Evolutionary conservation across 2,113 vertebrate genomes (phyloP).

Genomic region (Dasyornis broadbenti): DNA sequence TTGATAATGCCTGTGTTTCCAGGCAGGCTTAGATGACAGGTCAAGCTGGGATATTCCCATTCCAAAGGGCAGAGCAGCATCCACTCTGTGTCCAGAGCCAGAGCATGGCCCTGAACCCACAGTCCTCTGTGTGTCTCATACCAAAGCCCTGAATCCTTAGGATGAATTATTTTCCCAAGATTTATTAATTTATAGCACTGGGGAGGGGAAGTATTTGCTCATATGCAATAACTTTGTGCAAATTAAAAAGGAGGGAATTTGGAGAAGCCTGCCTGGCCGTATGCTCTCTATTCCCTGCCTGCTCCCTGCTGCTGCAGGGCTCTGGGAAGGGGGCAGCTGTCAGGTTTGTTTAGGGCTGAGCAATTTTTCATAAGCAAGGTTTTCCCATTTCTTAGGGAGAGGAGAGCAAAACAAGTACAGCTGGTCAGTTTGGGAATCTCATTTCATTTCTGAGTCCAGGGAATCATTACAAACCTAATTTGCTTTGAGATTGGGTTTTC

Average conservation of each 20-base stretch:
- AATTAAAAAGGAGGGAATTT: background rate
- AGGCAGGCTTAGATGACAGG: background rate
- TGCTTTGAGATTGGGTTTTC: background rate
- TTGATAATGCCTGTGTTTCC: rapidly evolving
- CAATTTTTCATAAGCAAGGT: background rate
- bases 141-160: background rate
- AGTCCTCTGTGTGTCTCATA: background rate
- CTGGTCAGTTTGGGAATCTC: background rate
- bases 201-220: background rate
- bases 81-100: rapidly evolving
- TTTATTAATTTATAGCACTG: background rate
- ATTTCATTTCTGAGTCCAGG: background rate
- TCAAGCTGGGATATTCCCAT: background rate
- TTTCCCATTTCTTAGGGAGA: background rate
- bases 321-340: background rate
- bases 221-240: rapidly evolving
- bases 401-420: background rate
- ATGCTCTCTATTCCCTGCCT: background rate
- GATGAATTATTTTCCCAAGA: background rate
- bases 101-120: background rate
- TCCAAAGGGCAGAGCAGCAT: background rate
- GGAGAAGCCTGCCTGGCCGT: background rate
- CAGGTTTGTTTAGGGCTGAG: background rate
- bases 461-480: background rate
- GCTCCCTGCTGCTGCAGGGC: background rate